These are phyloP conservation scores for Nesometra sesokonis DNA, from an alignment of 35 echinoderm and acorn worm species.

Conservation along the genomic window DNA sequence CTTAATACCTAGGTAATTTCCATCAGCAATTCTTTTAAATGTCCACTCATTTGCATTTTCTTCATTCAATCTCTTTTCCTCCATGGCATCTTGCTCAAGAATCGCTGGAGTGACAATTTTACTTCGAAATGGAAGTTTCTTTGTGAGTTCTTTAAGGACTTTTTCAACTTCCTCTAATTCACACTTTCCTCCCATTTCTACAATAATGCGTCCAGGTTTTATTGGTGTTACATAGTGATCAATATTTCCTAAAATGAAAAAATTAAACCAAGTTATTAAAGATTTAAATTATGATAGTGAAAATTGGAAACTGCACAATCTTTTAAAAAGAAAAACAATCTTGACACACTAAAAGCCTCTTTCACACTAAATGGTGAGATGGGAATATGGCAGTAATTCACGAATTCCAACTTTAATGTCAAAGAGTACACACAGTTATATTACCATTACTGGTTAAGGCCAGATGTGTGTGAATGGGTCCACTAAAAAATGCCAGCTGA, in stretches of 20 bases:
- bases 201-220: slow-evolving; percentile 48
- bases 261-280: neutral
- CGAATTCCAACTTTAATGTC: too few species aligned
- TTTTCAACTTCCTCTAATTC: slow-evolving; percentile 57
- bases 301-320: too few species aligned
- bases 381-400: too few species aligned
- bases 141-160: slow-evolving; percentile 42
- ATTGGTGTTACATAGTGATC: slow-evolving; percentile 95
- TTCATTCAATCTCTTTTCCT: neutral
- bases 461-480: too few species aligned
- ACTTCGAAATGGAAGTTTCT: slow-evolving; percentile 77
- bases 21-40: slow-evolving; percentile 76
- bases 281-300: too few species aligned
- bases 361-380: too few species aligned
- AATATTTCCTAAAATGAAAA: slow-evolving; percentile 43
- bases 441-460: too few species aligned
- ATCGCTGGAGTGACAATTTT: slow-evolving; percentile 52
- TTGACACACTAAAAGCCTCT: too few species aligned
- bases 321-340: too few species aligned
- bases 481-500: too few species aligned
- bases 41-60: slow-evolving; percentile 86
- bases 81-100: slow-evolving; percentile 30
- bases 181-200: slow-evolving; percentile 69
- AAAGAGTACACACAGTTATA: too few species aligned
- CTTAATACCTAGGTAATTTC: slow-evolving; percentile 68